Evolutionary conservation across 64 coral and sea anemone species (phyloP), one percentile per base, ranked within the genome.

Genomic region (Actinia tenebrosa): DNA sequence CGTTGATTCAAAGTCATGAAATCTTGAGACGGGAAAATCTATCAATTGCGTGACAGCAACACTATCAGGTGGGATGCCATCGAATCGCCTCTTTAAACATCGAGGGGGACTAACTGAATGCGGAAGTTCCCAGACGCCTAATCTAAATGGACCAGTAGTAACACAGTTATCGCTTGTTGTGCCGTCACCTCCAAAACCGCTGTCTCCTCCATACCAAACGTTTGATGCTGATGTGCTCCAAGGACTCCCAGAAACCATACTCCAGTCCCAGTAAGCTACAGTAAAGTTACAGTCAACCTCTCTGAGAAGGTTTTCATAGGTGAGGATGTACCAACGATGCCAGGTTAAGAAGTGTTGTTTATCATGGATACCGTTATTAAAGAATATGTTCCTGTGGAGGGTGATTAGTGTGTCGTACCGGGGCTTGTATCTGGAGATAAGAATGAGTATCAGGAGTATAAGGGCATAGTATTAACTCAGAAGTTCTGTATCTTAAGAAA

Each of bases 271-370:
- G 69, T 85, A 94, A 15, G 93, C 53, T 1, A 94, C 89, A 7
- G 93, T 94, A 16, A 94, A 45, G 42, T 18, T 77, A 54, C 93
- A 94, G 59, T 91, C 89, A 22, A 94, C 83, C 56, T 86, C 63
- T 4, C 93, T 89, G 16, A 94, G 89, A 0, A 94, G 50, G 56
- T 94, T 91, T 84, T 94, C 93, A 22, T 94, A 94, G 58, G 91
- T 79, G 6, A 94, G 68, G 61, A 94, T 30, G 42, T 78, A 94
- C 93, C 93, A 94, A n/a, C 93, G 89, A 88, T 91, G 92, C 92
- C 92, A 94, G 7, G 92, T 88, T 16, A 94, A 50, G 79, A 94
- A 94, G 1, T 83, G 80, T 53, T 83, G 53, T 2, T 60, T 53
- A 3, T 68, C 46, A 23, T 94, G 92, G 72, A 94, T 94, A 7